A percentile compares a stretch with the other conserved stretches of the same genome.
Evolutionary conservation across 2,113 vertebrate species (phyloP).

Genomic region (Pteruthius melanotis): DNA sequence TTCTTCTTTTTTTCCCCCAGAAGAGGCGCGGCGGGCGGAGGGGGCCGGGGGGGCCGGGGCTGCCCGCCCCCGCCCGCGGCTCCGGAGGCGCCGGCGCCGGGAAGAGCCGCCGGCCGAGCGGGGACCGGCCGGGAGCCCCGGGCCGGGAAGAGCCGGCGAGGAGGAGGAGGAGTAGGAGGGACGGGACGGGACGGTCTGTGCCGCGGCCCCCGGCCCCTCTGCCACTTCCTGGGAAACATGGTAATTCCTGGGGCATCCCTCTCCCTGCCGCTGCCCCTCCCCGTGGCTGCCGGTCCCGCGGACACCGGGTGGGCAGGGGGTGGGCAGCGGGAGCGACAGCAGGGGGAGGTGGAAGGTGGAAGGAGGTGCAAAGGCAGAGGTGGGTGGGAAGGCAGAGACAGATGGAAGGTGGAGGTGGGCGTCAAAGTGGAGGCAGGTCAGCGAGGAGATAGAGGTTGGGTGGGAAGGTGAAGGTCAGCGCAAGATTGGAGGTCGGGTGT

Average conservation of each 20-base stretch:
- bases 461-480: background rate
- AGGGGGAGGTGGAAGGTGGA: background rate
- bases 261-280: background rate
- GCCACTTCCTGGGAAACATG: background rate
- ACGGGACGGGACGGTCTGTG: background rate
- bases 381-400: background rate
- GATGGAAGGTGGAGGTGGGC: background rate
- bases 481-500: no score
- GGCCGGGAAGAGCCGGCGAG: background rate
- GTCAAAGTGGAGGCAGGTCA: background rate
- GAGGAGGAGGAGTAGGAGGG: background rate
- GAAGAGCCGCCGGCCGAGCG: background rate
- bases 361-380: background rate
- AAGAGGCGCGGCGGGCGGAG: no score
- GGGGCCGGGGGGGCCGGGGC: no score
- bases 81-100: no score
- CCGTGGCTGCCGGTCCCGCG: background rate
- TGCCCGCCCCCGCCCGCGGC: no score
- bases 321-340: background rate
- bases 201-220: background rate
- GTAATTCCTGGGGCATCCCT: slow-evolving; percentile 2
- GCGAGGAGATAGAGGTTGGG: background rate
- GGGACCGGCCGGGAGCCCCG: background rate
- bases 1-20: no score
- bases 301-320: background rate